Evolutionary conservation across 2,113 vertebrate species (phyloP), one percentile per base, ranked within the genome.

Genomic region (Oreotrochilus melanogaster): DNA sequence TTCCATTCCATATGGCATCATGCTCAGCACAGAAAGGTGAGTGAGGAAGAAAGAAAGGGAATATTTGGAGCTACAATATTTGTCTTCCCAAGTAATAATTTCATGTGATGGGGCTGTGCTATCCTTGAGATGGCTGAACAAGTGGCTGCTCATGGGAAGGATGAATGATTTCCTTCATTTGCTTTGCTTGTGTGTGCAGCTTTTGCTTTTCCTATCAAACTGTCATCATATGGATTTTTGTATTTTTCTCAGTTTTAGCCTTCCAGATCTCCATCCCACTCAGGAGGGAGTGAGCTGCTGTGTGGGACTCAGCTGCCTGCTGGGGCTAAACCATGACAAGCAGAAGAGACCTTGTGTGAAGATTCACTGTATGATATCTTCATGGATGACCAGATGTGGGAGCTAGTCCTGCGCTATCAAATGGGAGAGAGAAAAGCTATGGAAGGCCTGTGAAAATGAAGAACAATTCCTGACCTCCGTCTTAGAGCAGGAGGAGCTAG

Each of bases 161-260:
- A 14, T 45, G 33, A 33, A 19, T 12, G 6, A 75, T 39, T 45
- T 33, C 61, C 27, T 58, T 54, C 7, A 27, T 69, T 73, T 47
- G 3, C 10, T 73, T 62, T 31, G 3, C 39, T 58, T 74, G 14
- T 0, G 1, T 4, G 0, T 2, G 2, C 33, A 2, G 10, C 9
- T 83, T 58, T 69, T 19, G 4, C 18, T 78, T 60, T 56, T 50
- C 15, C 14, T 22, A 10, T 37, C 22, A 27, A 73, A 31, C 5
- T 27, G 31, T 13, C 35, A 56, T 70, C 54, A 28, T 25, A 37
- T 65, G 23, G n/a, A n/a, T n/a, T n/a, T n/a, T n/a, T n/a, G n/a
- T 1, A 54, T 6, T 60, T 60, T 50, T 70, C 33, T 39, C 8
- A 54, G 1, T 60, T 64, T 43, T 28, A 10, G 24, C 14, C 13